Base-by-base conservation (phyloP, 2,113 vertebrate genomes). In the Origma solitaria region DNA sequence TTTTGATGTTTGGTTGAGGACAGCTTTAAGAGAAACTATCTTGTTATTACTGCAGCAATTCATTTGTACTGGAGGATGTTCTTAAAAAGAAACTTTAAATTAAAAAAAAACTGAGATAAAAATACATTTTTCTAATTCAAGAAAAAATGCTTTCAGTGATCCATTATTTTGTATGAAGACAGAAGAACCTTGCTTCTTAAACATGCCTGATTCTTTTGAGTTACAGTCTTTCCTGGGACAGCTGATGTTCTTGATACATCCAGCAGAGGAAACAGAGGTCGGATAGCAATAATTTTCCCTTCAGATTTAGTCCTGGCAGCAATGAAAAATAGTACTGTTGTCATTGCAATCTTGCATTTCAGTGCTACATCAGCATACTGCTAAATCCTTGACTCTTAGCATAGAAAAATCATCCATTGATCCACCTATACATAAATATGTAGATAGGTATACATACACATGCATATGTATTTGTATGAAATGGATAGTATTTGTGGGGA, bases 251-350 rank as follows among this genome's bases (percentile, higher is more conserved):
- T 58, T 82, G 27, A 24, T 56, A 47, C 14, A 82, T 57, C 54
- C 92, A 96, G 75, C 78, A 94, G 91, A 97, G 93, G 86, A 97
- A 93, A 96, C 8, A 89, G 64, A 85, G 82, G 50, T 66, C 92
- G 94, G 62, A 31, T 28, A 58, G 11, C 30, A 77, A 31, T 79
- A 1, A 10, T 75, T 61, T 57, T 87, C 61, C 7, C 14, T 56
- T 18, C 45, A 49, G 9, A 21, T 24, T 20, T 18, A 3, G 6
- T 38, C 45, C 33, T 56, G 42, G 35, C 8, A 88, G 38, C 23
- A 81, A 42, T 17, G 31, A 68, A 37, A 45, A 70, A 10, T 3
- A 30, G 22, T n/a, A n/a, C 2, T 20, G 17, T 7, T 7, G 24
- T 33, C 4, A 28, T 38, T 50, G 15, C 10, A 37, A 44, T 45